These are phyloP conservation scores for Penaeus monodon DNA, from an alignment of 2,888 invertebrate genomes.

Conservation along the genomic window DNA sequence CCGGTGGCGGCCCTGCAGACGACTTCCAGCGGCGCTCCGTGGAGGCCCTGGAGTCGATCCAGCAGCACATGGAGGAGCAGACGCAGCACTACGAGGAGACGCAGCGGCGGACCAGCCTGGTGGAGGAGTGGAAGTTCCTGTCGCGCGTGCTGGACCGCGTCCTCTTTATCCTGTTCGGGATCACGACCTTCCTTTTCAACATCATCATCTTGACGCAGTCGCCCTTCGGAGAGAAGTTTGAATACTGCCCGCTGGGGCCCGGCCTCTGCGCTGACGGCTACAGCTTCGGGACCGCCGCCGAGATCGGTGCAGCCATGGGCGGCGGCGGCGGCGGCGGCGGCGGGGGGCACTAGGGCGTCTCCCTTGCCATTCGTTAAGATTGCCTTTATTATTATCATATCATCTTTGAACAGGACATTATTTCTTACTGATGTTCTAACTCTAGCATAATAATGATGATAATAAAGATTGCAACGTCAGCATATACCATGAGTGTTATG, in stretches of 20 bases:
- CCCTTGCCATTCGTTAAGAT: not conserved
- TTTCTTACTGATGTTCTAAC: not conserved
- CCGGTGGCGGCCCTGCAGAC: conserved; percentile 23
- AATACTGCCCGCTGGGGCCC: conserved; percentile 55
- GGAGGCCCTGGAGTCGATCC: conserved; percentile 49
- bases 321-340: not conserved
- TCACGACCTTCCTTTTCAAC: conserved; percentile 56
- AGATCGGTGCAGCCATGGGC: not conserved
- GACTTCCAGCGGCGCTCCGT: conserved; percentile 59
- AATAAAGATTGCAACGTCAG: too few species aligned
- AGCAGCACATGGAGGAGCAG: conserved; percentile 3
- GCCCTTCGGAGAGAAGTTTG: conserved; percentile 50
- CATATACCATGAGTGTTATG: too few species aligned
- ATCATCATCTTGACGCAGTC: conserved; percentile 58
- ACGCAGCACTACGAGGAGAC: not conserved
- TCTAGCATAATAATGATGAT: too few species aligned
- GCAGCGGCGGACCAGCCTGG: not conserved
- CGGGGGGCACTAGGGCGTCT: not conserved
- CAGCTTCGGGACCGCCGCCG: not conserved
- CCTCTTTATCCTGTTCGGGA: conserved; percentile 56
- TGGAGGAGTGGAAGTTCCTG: conserved; percentile 63
- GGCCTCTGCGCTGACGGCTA: conserved; percentile 29
- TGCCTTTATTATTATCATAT: not conserved
- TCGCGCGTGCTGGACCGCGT: conserved; percentile 60
- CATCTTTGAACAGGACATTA: too few species aligned